These are phyloP conservation scores for Stylophora pistillata DNA, from an alignment of 64 coral and sea anemone species.

Conservation along the genomic window DNA sequence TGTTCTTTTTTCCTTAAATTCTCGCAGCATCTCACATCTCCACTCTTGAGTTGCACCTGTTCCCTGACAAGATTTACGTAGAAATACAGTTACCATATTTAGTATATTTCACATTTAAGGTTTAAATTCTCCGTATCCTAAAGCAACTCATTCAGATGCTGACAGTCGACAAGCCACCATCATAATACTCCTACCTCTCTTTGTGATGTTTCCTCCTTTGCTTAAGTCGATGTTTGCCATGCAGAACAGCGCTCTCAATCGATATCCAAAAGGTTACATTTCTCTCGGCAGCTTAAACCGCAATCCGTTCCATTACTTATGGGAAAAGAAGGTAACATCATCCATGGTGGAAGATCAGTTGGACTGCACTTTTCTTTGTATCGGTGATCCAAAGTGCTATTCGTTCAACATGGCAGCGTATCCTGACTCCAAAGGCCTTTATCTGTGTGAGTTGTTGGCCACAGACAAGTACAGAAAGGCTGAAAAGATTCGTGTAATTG, in stretches of 20 bases:
- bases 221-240: not conserved
- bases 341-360: slow-evolving; percentile 7
- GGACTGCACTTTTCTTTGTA: not conserved
- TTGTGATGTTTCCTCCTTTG: not conserved
- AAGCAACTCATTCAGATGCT: too few relatives aligned
- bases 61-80: too few relatives aligned
- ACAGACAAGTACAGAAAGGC: not conserved
- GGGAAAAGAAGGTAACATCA: not conserved
- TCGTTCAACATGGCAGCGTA: slow-evolving; percentile 23
- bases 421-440: slow-evolving; percentile 4
- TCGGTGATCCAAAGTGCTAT: not conserved
- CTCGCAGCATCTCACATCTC: too few relatives aligned
- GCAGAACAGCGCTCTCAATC: not conserved
- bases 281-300: not conserved
- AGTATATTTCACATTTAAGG: too few relatives aligned
- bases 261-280: not conserved
- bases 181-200: not conserved
- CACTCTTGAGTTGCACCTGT: too few relatives aligned
- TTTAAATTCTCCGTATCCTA: not conserved
- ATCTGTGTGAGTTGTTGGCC: slow-evolving; percentile 9
- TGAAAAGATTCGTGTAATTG: not conserved
- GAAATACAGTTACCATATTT: too few relatives aligned
- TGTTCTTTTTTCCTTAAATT: too few relatives aligned
- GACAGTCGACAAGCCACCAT: too few relatives aligned
- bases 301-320: not conserved